Evolutionary conservation across 2,888 invertebrate species (phyloP), one percentile per base, ranked within the genome.

Genomic region (Sialis fuliginosa): DNA sequence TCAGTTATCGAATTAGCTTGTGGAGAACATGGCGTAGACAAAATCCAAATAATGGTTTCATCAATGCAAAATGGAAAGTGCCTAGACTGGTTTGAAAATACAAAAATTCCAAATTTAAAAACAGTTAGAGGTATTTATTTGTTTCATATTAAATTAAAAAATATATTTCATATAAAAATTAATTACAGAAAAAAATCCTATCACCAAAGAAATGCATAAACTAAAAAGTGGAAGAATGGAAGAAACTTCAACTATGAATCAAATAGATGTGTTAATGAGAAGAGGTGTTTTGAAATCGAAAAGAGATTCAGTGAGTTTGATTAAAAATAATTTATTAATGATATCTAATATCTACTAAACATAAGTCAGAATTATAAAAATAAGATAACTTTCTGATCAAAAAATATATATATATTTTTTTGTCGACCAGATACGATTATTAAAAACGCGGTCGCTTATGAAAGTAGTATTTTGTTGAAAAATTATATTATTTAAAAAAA

Each of bases 1-100:
- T 2, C 67, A 93, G 92, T 91, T 33, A 92, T 93, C 58, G 93
- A 95, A 68, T 65, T 95, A 55, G 89, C 93, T 0, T 87, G 89
- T 54, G 92, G 84, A 0, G 93, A 95, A 66, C 82, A 91, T 57
- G 93, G 92, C 0, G 74, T 77, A 33, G 88, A 90, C 53, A 82
- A 81, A 63, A 74, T 87, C 10, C 66, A 75, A 9, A 57, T 65
- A 0, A 68, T 89, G 55, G 76, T 80, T 10, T 65, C 67, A 6
- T 80, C 76, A 46, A 74, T 79, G 0, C 72, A 77, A 52, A 88
- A 88, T 56, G 88, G 88, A 5, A 72, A 68, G 57, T 72, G 70
- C 9, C 54, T 78, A 6, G 67, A 71, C 6, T 88, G 82, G 80
- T 82, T 86, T 53, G 70, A 76, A 6, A 72, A 81, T 53, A 64